Evolutionary conservation across 2,797 vertebrate genomes (phyloP), one percentile per base, ranked within the genome.

Genomic region (Lates japonicus): DNA sequence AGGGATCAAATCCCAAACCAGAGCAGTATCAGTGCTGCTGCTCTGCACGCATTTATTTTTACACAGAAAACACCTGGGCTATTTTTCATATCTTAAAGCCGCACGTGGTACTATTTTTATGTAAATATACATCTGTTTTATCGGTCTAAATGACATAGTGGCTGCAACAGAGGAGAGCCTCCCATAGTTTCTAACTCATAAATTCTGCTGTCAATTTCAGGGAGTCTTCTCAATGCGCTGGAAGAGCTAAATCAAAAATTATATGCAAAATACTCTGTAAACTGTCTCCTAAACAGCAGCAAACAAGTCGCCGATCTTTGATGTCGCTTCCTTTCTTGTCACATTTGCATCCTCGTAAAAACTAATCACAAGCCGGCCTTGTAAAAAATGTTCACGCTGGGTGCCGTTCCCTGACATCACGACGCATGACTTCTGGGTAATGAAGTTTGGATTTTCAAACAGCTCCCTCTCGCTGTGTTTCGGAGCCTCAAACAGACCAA

Each of bases 51-150:
- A 59, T 82, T 82, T 85, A 60, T 75, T 69, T 86, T 84, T 71
- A 75, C 63, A 74, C 52, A 35, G 52, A 81, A 77, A 79, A 65
- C 78, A 89, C 80, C 61, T 67, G 60, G 37, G 72, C 74, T 72
- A 48, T 75, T 90, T 87, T 61, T 79, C 75, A 57, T 70, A 76
- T 84, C 82, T 81, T 78, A 37, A 67, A 85, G 68, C 82, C 41
- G 72, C 87, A 84, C 22, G 4, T 78, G 79, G 68, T 51, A 60
- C 3, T 12, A 19, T 84, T 87, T 82, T 77, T 81, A 83, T 85
- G 78, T 48, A 82, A 89, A 88, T 84, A 70, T 14, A 12, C 70
- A 76, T 39, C 66, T 76, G 68, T 72, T 82, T 82, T 73, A 72
- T 78, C 75, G 59, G 51, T 70, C 20, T 6, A 29, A 80, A 78